A percentile compares a stretch with the other conserved stretches of the same genome.
phyloP scores from a whole-genome alignment of 1,140 invertebrate species.

The Ceratina calcarata region DNA sequence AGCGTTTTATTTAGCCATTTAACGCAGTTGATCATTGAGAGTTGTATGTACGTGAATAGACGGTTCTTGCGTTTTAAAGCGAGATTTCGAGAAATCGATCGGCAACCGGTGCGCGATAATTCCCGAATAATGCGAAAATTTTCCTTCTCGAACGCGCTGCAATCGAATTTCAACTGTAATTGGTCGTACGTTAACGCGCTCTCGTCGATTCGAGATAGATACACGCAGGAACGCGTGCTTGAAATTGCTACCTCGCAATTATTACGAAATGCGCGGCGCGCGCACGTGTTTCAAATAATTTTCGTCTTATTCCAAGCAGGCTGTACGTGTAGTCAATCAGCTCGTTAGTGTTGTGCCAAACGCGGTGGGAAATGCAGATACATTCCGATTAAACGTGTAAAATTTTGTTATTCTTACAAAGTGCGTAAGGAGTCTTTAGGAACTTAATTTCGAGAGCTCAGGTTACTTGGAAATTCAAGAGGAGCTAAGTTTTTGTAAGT shows the following conservation, averaged over 20 bases:
- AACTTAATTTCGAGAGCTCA: too few species aligned
- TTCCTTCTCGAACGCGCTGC: background rate
- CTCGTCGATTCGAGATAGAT: conserved; percentile 20
- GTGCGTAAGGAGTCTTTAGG: too few species aligned
- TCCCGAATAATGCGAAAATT: conserved; percentile 11
- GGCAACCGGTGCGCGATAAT: background rate
- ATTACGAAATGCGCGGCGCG: background rate
- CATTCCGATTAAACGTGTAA: too few species aligned
- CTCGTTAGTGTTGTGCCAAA: too few species aligned
- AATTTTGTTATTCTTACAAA: too few species aligned
- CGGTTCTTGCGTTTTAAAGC: background rate
- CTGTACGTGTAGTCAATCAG: too few species aligned
- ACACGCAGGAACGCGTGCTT: conserved; percentile 3
- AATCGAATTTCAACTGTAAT: conserved; percentile 8
- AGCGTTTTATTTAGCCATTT: background rate
- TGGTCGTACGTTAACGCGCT: conserved; percentile 7
- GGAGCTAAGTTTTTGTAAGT: too few species aligned
- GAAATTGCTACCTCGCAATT: conserved; percentile 16
- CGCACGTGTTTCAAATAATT: conserved; percentile 11
- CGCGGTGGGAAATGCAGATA: too few species aligned
- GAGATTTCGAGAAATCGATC: background rate
- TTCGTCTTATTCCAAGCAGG: background rate
- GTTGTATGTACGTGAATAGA: background rate
- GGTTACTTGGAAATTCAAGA: too few species aligned
- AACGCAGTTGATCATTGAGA: background rate